These are phyloP conservation scores for Bicyclus anynana DNA, from an alignment of 1,140 invertebrate species.

Conservation along the genomic window DNA sequence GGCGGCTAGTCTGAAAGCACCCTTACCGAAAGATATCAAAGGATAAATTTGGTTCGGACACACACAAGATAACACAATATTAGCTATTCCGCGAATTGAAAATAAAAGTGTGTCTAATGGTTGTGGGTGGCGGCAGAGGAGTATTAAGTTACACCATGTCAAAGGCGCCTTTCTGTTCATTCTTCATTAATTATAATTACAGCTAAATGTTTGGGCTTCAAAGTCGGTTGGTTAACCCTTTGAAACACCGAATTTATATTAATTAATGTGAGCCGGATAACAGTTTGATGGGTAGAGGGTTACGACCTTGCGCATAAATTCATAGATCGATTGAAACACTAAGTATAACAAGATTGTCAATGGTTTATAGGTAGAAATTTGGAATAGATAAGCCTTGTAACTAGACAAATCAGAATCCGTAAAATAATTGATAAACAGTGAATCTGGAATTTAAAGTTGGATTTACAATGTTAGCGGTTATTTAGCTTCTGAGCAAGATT, in stretches of 20 bases:
- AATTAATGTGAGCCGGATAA: not conserved
- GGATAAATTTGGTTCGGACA: constrained; percentile 3
- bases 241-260: constrained; percentile 16
- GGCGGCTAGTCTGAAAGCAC: no score
- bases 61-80: constrained; percentile 10
- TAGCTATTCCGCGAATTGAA: constrained; percentile 22
- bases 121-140: constrained; percentile 23
- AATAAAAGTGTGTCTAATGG: constrained; percentile 22
- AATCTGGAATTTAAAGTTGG: no score
- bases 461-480: no score
- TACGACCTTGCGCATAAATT: not conserved
- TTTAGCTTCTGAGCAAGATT: no score
- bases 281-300: not conserved
- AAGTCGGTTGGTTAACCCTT: constrained; percentile 29
- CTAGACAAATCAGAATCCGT: no score
- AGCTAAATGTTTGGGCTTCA: constrained; percentile 50
- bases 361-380: no score
- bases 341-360: no score
- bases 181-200: constrained; percentile 69
- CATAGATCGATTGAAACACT: no score
- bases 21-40: not conserved
- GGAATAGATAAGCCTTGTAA: no score
- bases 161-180: constrained; percentile 50
- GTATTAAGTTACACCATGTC: constrained; percentile 50
- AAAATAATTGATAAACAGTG: no score